Evolutionary conservation across 2,113 vertebrate genomes (phyloP), one percentile per base, ranked within the genome.

Genomic region (Hirundichthys speculiger): DNA sequence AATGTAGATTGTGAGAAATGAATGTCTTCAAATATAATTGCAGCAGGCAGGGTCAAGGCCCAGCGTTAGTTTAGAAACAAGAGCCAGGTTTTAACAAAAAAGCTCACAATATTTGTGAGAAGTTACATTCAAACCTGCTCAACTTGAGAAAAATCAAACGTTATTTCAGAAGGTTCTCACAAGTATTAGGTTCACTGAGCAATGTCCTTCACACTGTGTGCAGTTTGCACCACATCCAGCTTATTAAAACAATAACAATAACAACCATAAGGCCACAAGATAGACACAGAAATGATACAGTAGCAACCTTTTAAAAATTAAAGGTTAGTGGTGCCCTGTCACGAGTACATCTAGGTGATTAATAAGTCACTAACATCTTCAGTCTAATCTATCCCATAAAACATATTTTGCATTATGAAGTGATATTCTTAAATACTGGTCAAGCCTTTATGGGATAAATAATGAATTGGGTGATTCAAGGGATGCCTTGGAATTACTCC

Each of bases 401-500:
- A 77, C 83, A 90, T 58, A 75, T 82, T 79, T 78, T 73, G 73
- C 82, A 88, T 82, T 86, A 89, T 69, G 75, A 87, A 80, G 85
- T 81, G 85, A 69, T 82, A 64, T 86, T 82, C 82, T 81, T 79
- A 85, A 90, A 87, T 80, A 84, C 64, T 81, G 89, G 82, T 90
- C 88, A 86, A 79, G 75, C 62, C 60, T 68, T 87, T 87, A 87
- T 69, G 69, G 78, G 80, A 86, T 62, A 75, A 79, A 72, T 73
- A 80, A 89, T 82, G 77, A 59, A 84, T 79, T 69, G 58, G 72
- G 84, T 75, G 82, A 86, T 86, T 90, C 75, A 88, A 85, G 59
- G 25, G 40, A 64, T 69, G 74, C 74, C 85, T 88, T 90, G 88
- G 88, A 91, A 87, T 85, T 74, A 78, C 74, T 87, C 84, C 92